Conservation (phyloP, 2,113 vertebrate species). For the Rhizomys pruinosus region DNA sequence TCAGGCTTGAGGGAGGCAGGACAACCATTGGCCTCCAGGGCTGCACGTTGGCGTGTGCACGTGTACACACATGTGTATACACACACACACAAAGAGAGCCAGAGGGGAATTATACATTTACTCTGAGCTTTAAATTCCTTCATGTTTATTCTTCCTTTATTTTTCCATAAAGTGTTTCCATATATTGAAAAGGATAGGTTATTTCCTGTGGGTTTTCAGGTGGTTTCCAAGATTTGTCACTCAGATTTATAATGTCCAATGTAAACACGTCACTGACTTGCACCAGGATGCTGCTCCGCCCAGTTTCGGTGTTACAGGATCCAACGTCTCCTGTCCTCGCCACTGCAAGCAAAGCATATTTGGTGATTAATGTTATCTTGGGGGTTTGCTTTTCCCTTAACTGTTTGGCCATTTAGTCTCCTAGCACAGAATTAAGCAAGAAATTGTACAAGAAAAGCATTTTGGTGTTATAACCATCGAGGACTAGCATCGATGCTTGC, state of each 20-base stretch:
- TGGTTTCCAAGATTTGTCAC: slow-evolving; percentile 76
- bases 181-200: slow-evolving; percentile 56
- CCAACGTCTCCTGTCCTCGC: background rate
- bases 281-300: slow-evolving; percentile 16
- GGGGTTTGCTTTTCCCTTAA: slow-evolving; percentile 23
- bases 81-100: background rate
- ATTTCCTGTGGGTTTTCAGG: slow-evolving; percentile 77
- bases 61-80: background rate
- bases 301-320: slow-evolving; percentile 21
- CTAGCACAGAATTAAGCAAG: slow-evolving; percentile 5
- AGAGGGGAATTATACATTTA: background rate
- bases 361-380: background rate
- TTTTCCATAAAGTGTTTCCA: slow-evolving; percentile 54
- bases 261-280: slow-evolving; percentile 55
- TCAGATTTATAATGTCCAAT: slow-evolving; percentile 64
- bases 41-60: no score
- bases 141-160: background rate
- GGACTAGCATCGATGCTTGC: background rate
- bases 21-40: background rate
- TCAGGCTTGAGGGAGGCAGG: background rate
- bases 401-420: slow-evolving; percentile 19
- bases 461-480: background rate
- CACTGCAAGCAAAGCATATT: background rate
- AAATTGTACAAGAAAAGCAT: background rate
- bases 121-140: slow-evolving; percentile 24